Percentiles rank a stretch among this genome's conserved stretches.
Conservation (phyloP, 2,113 vertebrate species). For the Diadophis punctatus region DNA sequence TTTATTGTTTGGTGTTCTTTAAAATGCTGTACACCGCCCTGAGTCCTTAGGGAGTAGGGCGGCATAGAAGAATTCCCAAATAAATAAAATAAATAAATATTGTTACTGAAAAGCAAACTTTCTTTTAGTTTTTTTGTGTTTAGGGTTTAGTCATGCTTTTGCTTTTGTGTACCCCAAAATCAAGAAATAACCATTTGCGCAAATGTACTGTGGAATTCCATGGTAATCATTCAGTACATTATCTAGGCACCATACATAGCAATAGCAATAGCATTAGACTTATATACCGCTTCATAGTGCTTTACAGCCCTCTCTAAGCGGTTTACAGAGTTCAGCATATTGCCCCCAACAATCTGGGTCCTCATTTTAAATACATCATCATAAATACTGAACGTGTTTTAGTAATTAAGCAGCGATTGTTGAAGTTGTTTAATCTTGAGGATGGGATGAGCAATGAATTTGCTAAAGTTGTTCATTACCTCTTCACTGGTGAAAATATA, state of each 20-base stretch:
- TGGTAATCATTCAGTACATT: neutral
- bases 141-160: neutral
- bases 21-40: too few species aligned
- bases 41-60: too few species aligned
- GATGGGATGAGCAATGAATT: neutral
- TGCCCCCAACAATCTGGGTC: too few species aligned
- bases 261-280: too few species aligned
- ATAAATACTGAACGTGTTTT: neutral
- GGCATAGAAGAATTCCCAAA: too few species aligned
- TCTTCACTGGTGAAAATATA: neutral
- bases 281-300: too few species aligned
- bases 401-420: neutral
- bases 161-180: neutral
- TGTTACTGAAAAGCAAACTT: conserved; percentile 1
- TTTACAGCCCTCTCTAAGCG: too few species aligned
- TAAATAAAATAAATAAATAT: too few species aligned
- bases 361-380: too few species aligned
- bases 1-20: too few species aligned
- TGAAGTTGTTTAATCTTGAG: neutral
- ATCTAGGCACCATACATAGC: neutral
- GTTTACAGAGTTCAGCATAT: too few species aligned
- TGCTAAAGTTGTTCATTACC: neutral
- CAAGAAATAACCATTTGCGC: neutral
- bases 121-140: too few species aligned
- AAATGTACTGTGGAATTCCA: neutral